Conservation (phyloP, 2,888 invertebrate species). For the Brenthis ino region DNA sequence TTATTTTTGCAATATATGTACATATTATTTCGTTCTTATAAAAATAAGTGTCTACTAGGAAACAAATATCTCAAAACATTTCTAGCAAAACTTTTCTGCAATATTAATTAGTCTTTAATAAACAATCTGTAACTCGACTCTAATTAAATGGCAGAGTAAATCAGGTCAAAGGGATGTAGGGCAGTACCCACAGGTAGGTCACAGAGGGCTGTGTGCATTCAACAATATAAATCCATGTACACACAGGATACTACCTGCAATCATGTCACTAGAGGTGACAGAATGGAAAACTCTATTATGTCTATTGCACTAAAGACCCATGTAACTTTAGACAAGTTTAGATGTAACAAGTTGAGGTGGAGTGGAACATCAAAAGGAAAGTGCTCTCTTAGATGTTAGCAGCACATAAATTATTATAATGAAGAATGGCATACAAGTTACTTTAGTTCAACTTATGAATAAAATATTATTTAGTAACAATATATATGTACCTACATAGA, state of each 20-base stretch:
- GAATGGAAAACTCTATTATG: conserved; percentile 64
- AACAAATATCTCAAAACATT: too few relatives aligned
- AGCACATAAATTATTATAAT: conserved; percentile 9
- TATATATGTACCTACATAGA: neutral
- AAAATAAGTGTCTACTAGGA: too few relatives aligned
- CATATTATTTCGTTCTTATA: too few relatives aligned
- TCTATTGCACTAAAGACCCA: conserved; percentile 48
- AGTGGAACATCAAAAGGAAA: conserved; percentile 27
- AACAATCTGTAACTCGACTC: conserved; percentile 36
- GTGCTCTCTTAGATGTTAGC: neutral
- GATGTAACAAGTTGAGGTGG: conserved; percentile 5
- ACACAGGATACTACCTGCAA: conserved; percentile 46
- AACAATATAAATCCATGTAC: conserved; percentile 52
- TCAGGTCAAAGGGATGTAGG: conserved; percentile 61
- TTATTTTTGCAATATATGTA: neutral
- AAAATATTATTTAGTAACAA: neutral
- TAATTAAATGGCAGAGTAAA: conserved; percentile 47
- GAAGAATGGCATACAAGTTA: conserved; percentile 4
- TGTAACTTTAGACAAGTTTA: conserved; percentile 37
- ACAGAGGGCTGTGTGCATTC: conserved; percentile 62
- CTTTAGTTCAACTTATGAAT: conserved; percentile 3
- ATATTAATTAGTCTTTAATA: conserved; percentile 13
- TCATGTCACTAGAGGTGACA: conserved; percentile 54
- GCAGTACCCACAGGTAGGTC: conserved; percentile 52
- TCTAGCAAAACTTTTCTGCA: neutral